Evolutionary conservation across 2,888 invertebrate genomes (phyloP).

Genomic region (Mimumesa dahlbomi): DNA sequence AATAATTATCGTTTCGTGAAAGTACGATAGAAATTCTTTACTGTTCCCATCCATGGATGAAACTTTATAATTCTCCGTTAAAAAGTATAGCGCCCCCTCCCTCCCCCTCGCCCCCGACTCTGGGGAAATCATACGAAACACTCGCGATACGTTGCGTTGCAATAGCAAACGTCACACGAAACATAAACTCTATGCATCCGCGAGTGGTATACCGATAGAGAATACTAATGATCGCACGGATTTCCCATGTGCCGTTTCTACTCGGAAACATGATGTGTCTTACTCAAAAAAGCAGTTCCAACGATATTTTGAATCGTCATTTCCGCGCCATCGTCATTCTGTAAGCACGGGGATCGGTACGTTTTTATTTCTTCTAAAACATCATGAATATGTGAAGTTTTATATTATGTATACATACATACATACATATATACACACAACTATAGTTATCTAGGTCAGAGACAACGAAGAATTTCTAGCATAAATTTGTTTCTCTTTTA

Average conservation of each 20-base stretch:
- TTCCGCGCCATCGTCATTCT: background rate
- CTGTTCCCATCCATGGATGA: constrained; percentile 15
- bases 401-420: no score
- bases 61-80: constrained; percentile 54
- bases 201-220: constrained; percentile 55
- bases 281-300: constrained; percentile 12
- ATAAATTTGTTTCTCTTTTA: no score
- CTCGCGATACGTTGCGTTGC: constrained; percentile 46
- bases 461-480: no score
- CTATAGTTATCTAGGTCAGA: no score
- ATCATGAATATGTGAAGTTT: no score
- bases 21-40: constrained; percentile 17
- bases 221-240: constrained; percentile 59
- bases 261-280: background rate
- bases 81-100: constrained; percentile 42
- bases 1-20: background rate
- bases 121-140: constrained; percentile 58
- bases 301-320: constrained; percentile 6
- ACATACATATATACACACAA: no score
- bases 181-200: constrained; percentile 59
- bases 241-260: constrained; percentile 45
- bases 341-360: background rate
- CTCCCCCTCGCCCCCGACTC: no score
- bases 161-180: constrained; percentile 55
- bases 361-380: no score